These are phyloP conservation scores for Oceanites oceanicus DNA, from an alignment of 2,113 vertebrate species.

Conservation along the genomic window DNA sequence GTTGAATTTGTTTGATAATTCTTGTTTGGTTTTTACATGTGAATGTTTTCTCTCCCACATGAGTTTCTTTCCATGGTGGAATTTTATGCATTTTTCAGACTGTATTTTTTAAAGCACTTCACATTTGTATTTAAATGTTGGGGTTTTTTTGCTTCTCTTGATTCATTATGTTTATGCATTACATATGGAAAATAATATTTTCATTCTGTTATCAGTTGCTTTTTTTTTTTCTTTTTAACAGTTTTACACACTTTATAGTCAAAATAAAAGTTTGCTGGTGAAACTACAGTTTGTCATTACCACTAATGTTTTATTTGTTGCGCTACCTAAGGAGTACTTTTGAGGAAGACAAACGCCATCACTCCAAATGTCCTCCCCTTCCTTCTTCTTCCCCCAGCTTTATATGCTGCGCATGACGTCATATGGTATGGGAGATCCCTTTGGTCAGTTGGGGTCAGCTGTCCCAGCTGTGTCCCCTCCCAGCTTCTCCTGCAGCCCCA, in stretches of 20 bases:
- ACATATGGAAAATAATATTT: conserved; percentile 19
- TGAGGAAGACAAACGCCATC: not conserved
- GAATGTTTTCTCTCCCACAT: not conserved
- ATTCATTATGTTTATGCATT: conserved; percentile 40
- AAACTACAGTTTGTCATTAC: not conserved
- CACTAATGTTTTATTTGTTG: not conserved
- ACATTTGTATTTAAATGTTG: conserved; percentile 38
- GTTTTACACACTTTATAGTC: conserved; percentile 54
- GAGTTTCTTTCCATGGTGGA: not conserved
- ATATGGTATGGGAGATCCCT: too few species aligned
- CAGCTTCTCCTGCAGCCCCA: too few species aligned
- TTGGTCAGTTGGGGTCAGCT: too few species aligned
- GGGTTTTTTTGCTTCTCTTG: conserved; percentile 15
- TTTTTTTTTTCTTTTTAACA: conserved; percentile 40
- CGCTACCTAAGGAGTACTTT: accelerated
- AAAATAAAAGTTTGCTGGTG: conserved; percentile 76
- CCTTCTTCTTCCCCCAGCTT: too few species aligned
- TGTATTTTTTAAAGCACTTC: conserved; percentile 44
- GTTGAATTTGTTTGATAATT: not conserved
- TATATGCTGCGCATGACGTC: too few species aligned
- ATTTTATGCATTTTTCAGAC: conserved; percentile 24
- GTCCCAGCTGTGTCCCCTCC: too few species aligned
- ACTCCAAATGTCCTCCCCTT: too few species aligned
- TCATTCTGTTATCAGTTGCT: conserved; percentile 17
- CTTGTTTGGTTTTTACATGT: not conserved